These are phyloP conservation scores for Cyprinella venusta DNA, from an alignment of 2,797 vertebrate genomes.

Conservation along the genomic window DNA sequence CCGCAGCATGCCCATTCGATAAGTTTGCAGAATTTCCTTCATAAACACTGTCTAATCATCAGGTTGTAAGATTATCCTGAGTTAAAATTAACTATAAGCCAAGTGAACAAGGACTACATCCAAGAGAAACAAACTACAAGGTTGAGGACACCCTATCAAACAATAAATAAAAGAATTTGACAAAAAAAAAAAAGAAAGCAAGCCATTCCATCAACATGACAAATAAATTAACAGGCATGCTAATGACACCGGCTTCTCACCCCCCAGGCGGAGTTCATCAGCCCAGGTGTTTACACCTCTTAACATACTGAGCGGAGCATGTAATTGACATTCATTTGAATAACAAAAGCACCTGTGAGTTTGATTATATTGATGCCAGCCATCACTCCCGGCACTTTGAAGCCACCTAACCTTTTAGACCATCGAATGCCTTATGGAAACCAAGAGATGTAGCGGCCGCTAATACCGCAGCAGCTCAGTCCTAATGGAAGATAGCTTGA, in stretches of 20 bases:
- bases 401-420: conserved; percentile 35
- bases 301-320: conserved; percentile 35
- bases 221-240: conserved; percentile 74
- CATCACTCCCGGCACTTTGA: neutral
- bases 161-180: neutral
- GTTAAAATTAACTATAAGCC: neutral
- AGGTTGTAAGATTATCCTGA: neutral
- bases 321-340: conserved; percentile 43
- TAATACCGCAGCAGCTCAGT: conserved; percentile 15
- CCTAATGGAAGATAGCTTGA: conserved; percentile 43
- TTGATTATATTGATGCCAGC: conserved; percentile 19
- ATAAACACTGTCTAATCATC: neutral
- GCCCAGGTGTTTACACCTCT: conserved; percentile 42
- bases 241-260: conserved; percentile 69
- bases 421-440: conserved; percentile 4
- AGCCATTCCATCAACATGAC: conserved; percentile 63
- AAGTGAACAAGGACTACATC: neutral
- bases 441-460: conserved; percentile 8
- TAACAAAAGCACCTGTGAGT: conserved; percentile 40
- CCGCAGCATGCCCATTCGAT: neutral
- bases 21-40: neutral
- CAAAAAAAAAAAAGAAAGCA: conserved; percentile 54
- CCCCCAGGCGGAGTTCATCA: conserved; percentile 39
- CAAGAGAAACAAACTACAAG: neutral
- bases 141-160: neutral